phyloP scores from a whole-genome alignment of 2,888 invertebrate genomes.

The Perizoma affinitatum region DNA sequence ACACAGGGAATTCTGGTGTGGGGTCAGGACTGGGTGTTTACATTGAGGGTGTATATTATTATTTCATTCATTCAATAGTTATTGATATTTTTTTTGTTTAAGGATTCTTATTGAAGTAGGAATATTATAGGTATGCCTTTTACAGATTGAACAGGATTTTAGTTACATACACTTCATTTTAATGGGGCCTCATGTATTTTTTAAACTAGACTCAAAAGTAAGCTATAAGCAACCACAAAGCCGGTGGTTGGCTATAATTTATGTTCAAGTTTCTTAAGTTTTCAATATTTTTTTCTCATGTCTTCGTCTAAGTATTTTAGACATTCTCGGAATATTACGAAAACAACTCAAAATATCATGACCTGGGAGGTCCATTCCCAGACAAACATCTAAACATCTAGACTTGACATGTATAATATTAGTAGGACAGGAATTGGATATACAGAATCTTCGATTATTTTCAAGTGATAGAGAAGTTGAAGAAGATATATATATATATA shows the following conservation, averaged over 20 bases:
- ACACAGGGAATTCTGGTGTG: no score
- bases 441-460: not conserved
- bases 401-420: no score
- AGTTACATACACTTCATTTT: slow-evolving; percentile 6
- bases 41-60: no score
- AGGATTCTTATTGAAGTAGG: no score
- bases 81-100: no score
- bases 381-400: not conserved
- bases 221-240: slow-evolving; percentile 24
- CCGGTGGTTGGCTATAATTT: slow-evolving; percentile 28
- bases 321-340: no score
- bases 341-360: not conserved
- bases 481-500: slow-evolving; percentile 48
- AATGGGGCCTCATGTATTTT: slow-evolving; percentile 20
- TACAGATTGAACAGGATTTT: no score
- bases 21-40: no score
- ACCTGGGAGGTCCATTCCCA: no score
- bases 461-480: slow-evolving; percentile 42
- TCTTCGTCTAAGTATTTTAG: not conserved
- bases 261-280: slow-evolving; percentile 23
- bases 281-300: no score
- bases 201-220: slow-evolving; percentile 22
- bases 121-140: no score
- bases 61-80: no score
- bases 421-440: not conserved